Base-by-base conservation (phyloP, 2,888 invertebrate genomes). In the Crematogaster levior region DNA sequence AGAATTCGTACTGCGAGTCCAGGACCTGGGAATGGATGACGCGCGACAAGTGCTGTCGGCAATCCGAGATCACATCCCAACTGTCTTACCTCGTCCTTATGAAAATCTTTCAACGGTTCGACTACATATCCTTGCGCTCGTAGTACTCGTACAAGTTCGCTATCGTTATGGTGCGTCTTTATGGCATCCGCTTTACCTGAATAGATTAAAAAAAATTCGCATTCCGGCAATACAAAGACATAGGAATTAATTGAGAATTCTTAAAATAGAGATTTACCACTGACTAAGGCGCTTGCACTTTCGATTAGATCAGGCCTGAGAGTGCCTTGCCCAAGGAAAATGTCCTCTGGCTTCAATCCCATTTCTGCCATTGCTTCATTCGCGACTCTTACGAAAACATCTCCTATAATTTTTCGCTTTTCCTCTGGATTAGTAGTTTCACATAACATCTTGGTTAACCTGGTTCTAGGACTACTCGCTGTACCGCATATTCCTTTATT, bases 81-180 rank as follows among this genome's bases (percentile, higher is more conserved):
- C 81, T 96, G 96, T 82, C 99, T 96, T 80, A 97, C 98, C 96
- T 99, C 99, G 93, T 99, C 99, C 95, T 99, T 99, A 95, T 99
- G 99, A 94, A 99, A 99, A 95, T 99, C 99, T 95, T 97, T 97
- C 81, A 99, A 95, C n/a, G 99, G 99, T 95, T 99, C 99, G 15
- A 99, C 97, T 27, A 99, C 99, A 77, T 98, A 96, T 15, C 99
- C 99, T 81, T 97, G 96, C 81, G 95, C 95, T 56, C 97, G 95
- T 90, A 97, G 94, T 90, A 97, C 95, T 90, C 98, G 95, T 81
- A 99, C 98, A 81, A 99, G 96, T 93, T 98, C 98, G 15, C 99
- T 99, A 95, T 99, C 99, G 95, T 99, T 99, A 96, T 99, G 99
- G 95, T 99, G 99, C 37, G 99, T 99, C 95, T 99, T 99, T 93